phyloP scores from a whole-genome alignment of 2,888 invertebrate genomes.

The Mycalesis mineus region DNA sequence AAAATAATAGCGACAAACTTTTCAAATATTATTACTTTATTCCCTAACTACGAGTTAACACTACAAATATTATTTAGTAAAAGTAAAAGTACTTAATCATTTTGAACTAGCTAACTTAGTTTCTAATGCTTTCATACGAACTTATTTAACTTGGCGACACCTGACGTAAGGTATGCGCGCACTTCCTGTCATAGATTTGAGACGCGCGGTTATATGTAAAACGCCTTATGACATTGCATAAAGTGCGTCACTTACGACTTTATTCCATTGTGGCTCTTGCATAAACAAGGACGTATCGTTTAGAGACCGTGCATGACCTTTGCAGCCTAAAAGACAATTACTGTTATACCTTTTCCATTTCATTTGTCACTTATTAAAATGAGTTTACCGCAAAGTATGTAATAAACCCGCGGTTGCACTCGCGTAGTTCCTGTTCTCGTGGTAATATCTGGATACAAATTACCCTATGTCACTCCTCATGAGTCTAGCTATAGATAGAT shows the following conservation, averaged over 20 bases:
- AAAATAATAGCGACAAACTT: too few species aligned
- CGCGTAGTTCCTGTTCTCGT: too few species aligned
- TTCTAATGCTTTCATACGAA: background rate
- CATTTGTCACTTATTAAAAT: background rate
- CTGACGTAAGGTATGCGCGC: slow-evolving; percentile 66
- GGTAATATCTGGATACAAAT: too few species aligned
- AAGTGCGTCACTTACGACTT: slow-evolving; percentile 42
- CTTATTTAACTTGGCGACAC: slow-evolving; percentile 40
- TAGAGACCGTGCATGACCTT: slow-evolving; percentile 67
- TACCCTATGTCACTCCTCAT: too few species aligned
- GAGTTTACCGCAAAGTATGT: too few species aligned
- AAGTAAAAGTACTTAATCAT: too few species aligned
- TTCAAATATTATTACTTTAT: too few species aligned
- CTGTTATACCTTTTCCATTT: slow-evolving; percentile 37
- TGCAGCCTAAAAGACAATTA: slow-evolving; percentile 67
- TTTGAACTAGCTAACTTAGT: too few species aligned
- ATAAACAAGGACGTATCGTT: slow-evolving; percentile 54
- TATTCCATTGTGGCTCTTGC: slow-evolving; percentile 36
- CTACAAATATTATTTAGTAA: too few species aligned
- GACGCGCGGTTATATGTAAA: slow-evolving; percentile 47
- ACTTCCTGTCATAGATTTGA: slow-evolving; percentile 71
- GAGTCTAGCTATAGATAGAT: too few species aligned
- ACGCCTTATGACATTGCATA: slow-evolving; percentile 48
- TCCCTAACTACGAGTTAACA: too few species aligned
- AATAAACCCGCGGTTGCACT: too few species aligned